Evolutionary conservation across 2,888 invertebrate species (phyloP), one percentile per base, ranked within the genome.

Genomic region (Meganola albula): DNA sequence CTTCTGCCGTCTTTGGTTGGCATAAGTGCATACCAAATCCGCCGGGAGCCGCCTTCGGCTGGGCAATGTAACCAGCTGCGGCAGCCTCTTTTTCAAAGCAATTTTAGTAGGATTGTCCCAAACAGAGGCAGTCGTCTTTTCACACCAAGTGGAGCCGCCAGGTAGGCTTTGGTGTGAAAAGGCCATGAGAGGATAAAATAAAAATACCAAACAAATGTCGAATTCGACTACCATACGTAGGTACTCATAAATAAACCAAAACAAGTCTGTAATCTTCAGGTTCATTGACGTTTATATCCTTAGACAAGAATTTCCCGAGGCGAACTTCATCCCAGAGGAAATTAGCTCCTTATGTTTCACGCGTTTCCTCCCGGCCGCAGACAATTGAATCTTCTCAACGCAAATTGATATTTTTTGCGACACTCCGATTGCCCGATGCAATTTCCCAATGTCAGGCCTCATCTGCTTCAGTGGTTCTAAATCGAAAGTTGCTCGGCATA

Each of bases 261-360:
- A 47, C 37, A 48, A 35, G 22, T 24, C 32, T 26, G 40, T 53
- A 50, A 53, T 50, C 40, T 50, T 41, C 34, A 31, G 42, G 39
- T 42, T 44, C 48, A 50, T 59, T 53, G 59, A 59, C 56, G 58
- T 58, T 54, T 50, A 49, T 51, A 46, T 55, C 59, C 62, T 53
- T 56, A 60, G 60, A 57, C 57, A 43, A 62, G 67, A 63, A 68
- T 70, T 72, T 70, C 64, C 68, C 71, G 55, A 57, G 56, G 51
- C 61, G 56, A 52, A 52, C 53, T 54, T 52, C 59, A 65, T 76
- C 75, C 78, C 74, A 56, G 47, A 78, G 77, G 77, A 77, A 78
- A 80, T 78, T 74, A 76, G 63, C 62, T 71, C 72, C 71, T 74
- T 74, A 66, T 69, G 68, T 74, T 70, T 68, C 66, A 73, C 66